A percentile compares a stretch with the other conserved stretches of the same genome.
phyloP scores from a whole-genome alignment of 1,140 invertebrate genomes.

The Polypedilum vanderplanki region DNA sequence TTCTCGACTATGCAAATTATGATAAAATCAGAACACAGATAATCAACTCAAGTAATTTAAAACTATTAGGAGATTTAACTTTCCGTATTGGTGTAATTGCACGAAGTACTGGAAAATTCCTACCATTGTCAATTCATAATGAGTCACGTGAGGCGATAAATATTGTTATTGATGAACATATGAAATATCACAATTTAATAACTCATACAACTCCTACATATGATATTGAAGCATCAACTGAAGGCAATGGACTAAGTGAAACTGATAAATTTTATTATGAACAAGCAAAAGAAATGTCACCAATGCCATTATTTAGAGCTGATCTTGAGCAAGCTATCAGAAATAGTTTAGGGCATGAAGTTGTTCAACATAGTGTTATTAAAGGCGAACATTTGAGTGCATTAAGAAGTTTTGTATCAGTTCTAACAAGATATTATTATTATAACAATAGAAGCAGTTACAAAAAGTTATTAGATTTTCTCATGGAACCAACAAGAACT shows the following conservation, averaged over 20 bases:
- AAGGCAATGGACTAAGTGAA: constrained; percentile 10
- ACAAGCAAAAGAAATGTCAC: not conserved
- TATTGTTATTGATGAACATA: not conserved
- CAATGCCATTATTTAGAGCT: constrained; percentile 36
- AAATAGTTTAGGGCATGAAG: constrained; percentile 74
- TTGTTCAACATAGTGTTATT: constrained; percentile 61
- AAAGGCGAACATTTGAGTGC: constrained; percentile 61
- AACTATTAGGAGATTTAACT: not conserved
- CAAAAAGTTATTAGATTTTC: not conserved
- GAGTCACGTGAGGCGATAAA: not conserved
- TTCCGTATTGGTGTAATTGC: not conserved
- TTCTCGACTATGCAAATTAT: not conserved
- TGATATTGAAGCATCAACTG: not conserved
- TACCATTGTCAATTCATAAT: not conserved
- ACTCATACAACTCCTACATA: not conserved
- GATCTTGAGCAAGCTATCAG: constrained; percentile 79
- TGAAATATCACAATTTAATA: not conserved
- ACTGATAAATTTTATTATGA: constrained; percentile 17
- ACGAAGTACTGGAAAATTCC: not conserved
- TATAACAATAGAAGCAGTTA: not conserved
- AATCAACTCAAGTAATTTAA: not conserved
- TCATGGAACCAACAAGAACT: constrained; percentile 21
- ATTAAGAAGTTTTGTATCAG: constrained; percentile 61
- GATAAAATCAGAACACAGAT: not conserved
- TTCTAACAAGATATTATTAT: constrained; percentile 68